Evolutionary conservation across 2,113 vertebrate species (phyloP), one percentile per base, ranked within the genome.

Genomic region (Fregetta grallaria): DNA sequence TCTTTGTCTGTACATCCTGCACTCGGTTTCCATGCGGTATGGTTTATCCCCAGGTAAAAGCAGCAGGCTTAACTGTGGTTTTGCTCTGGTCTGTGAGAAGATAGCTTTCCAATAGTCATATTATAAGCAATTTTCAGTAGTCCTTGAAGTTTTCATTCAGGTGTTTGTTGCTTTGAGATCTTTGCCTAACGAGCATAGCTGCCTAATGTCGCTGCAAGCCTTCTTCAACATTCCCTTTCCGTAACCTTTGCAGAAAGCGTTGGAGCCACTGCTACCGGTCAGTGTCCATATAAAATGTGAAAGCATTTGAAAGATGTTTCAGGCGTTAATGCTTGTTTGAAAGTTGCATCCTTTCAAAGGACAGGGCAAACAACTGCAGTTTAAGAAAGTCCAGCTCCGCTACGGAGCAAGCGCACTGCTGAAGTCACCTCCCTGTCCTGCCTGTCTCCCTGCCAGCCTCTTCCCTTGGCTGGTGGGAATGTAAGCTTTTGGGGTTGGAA

Each of bases 191-290:
- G 7, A 55, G 47, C 1, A 7, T 63, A 49, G 61, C 42, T 85
- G 49, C 40, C 30, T 38, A 6, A n/a, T 30, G 15, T 53, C 2
- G 0, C 34, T 59, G 47, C 47, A 36, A 26, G 22, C 45, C 34
- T 45, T 29, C n/a, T 58, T 38, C 14, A 40, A 21, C 1, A 1
- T 36, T 72, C 38, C 18, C 8, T 71, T 68, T 76, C 53, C 7
- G 1, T 16, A 29, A 40, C 25, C 47, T 36, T 5, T 47, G 34
- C 36, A 44, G 44, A 32, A 59, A 40, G 20, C 12, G 1, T 15
- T 0, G 1, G 63, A 76, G 56, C 47, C n/a, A 5, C 75, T 55
- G 50, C 38, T 25, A 9, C 68, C 1, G 1, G 0, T 49, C 50
- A 16, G 32, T 16, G 21, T 36, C 42, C 11, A 5, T 8, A 8